Evolutionary conservation across 2,797 vertebrate species (phyloP).

Genomic region (Pipistrellus pygmaeus): DNA sequence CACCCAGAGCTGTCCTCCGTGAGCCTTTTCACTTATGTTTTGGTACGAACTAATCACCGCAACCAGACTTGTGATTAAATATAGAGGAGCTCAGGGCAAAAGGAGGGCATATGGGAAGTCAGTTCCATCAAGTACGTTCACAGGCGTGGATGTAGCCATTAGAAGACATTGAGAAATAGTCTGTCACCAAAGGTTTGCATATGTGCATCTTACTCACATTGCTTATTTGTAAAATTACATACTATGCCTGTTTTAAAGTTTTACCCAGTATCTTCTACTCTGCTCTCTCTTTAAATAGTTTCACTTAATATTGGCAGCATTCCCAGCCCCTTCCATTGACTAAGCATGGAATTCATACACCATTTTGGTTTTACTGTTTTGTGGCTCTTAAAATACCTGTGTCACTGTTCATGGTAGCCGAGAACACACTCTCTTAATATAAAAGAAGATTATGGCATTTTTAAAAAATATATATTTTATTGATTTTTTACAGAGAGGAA

Average conservation of each 20-base stretch:
- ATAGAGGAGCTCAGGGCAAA: conserved; percentile 49
- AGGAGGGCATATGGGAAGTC: conserved; percentile 16
- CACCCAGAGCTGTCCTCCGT: conserved; percentile 20
- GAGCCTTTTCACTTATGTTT: conserved; percentile 70
- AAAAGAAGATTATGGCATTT: conserved; percentile 10
- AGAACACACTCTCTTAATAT: conserved; percentile 63
- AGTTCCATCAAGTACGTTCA: background rate
- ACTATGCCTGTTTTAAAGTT: conserved; percentile 31
- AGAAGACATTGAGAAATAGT: background rate
- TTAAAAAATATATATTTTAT: no score
- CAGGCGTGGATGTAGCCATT: background rate
- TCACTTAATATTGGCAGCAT: background rate
- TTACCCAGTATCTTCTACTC: background rate
- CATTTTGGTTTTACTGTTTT: conserved; percentile 40
- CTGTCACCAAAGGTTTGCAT: background rate
- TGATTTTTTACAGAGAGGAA: no score
- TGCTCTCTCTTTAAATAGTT: background rate
- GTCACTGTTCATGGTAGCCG: background rate
- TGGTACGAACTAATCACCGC: conserved; percentile 57
- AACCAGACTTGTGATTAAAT: conserved; percentile 45
- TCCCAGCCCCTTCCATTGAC: background rate
- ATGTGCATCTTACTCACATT: background rate
- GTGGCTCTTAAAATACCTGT: background rate
- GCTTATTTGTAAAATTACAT: background rate
- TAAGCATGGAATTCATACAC: conserved; percentile 38